Evolutionary conservation across 1,140 invertebrate genomes (phyloP).

Genomic region (Lithobius niger): DNA sequence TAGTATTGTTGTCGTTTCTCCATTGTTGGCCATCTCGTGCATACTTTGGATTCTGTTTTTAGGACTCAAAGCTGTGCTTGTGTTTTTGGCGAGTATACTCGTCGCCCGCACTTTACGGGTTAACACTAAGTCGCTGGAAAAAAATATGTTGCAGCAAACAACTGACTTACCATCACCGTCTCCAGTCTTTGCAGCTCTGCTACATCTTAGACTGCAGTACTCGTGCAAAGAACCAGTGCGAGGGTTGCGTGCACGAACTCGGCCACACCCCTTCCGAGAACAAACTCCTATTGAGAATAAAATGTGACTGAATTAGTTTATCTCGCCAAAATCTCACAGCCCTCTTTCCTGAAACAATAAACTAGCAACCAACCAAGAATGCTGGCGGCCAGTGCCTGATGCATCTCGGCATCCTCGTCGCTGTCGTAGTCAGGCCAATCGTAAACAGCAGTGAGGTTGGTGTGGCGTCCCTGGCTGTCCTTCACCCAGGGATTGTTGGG

Average conservation of each 20-base stretch:
- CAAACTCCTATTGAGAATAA: constrained; percentile 23
- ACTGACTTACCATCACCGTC: constrained; percentile 16
- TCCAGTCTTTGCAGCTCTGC: constrained; percentile 24
- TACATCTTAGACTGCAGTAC: constrained; percentile 39
- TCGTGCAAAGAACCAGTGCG: constrained; percentile 37
- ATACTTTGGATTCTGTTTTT: no score
- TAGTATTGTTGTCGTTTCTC: no score
- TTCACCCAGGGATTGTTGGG: constrained; percentile 42
- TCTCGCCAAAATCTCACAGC: not conserved
- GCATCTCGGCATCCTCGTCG: constrained; percentile 37
- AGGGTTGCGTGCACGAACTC: constrained; percentile 36
- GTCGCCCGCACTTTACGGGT: no score
- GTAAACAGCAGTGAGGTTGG: constrained; percentile 41
- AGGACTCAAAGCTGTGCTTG: no score
- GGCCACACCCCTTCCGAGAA: constrained; percentile 29
- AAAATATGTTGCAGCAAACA: not conserved
- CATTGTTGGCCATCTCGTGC: no score
- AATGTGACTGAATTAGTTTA: not conserved
- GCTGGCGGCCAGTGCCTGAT: constrained; percentile 23
- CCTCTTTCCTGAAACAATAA: no score
- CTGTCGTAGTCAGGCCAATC: constrained; percentile 47
- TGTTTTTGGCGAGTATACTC: no score
- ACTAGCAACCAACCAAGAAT: constrained; percentile 22
- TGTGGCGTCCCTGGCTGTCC: constrained; percentile 39
- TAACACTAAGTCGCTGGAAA: no score